These are phyloP conservation scores for Todiramphus saurophagus DNA, from an alignment of 2,113 vertebrate species.

Conservation along the genomic window DNA sequence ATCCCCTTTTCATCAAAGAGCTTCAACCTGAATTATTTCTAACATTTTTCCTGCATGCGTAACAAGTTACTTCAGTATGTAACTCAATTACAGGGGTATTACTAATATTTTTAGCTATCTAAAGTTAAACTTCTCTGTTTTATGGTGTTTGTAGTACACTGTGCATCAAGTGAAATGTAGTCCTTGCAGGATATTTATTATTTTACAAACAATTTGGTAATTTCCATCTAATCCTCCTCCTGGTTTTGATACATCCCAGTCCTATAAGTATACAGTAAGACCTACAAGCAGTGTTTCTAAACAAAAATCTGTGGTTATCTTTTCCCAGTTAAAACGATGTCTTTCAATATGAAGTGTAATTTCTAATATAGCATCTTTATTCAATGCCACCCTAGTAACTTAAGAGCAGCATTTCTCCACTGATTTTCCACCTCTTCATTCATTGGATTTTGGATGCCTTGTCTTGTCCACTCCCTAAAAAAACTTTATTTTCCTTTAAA, in stretches of 20 bases:
- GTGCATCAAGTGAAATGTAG: not conserved
- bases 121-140: not conserved
- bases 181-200: not conserved
- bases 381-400: not conserved
- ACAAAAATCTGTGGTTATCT: not conserved
- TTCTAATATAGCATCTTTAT: not conserved
- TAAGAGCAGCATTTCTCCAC: not conserved
- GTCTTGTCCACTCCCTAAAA: not conserved
- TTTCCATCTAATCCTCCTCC: not conserved
- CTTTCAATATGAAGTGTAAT: not conserved
- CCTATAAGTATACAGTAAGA: not conserved
- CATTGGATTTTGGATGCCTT: not conserved
- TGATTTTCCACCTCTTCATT: not conserved
- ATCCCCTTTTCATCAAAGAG: not conserved
- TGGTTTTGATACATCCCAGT: not conserved
- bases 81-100: not conserved
- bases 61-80: not conserved
- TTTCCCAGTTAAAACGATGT: not conserved
- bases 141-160: not conserved
- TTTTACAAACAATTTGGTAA: not conserved
- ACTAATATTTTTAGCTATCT: not conserved
- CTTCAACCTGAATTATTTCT: not conserved
- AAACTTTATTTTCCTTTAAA: not conserved
- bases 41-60: not conserved
- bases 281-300: not conserved